phyloP scores from a whole-genome alignment of 2,888 invertebrate species.

The Agrilus mali region DNA sequence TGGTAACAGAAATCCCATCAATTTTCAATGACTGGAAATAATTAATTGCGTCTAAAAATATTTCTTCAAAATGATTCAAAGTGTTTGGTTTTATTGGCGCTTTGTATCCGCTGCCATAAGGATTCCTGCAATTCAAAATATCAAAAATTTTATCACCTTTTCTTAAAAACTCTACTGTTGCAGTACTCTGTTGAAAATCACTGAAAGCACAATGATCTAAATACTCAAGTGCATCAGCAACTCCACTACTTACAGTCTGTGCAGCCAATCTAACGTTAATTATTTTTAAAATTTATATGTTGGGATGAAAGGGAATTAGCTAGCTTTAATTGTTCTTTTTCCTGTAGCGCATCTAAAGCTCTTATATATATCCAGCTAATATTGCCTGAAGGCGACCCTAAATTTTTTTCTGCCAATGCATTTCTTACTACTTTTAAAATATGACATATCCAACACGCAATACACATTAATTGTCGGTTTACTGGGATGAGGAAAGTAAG shows the following conservation, averaged over 20 bases:
- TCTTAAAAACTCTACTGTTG: constrained; percentile 15
- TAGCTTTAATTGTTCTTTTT: constrained; percentile 11
- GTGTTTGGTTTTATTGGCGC: constrained; percentile 9
- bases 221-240: constrained; percentile 13
- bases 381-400: constrained; percentile 6
- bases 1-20: constrained; percentile 5
- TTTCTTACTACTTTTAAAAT: no score
- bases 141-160: constrained; percentile 14
- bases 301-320: constrained; percentile 13
- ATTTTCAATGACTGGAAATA: constrained; percentile 9
- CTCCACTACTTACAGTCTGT: constrained; percentile 12
- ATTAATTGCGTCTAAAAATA: constrained; percentile 7
- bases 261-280: constrained; percentile 16
- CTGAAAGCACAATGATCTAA: no score
- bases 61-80: constrained; percentile 8
- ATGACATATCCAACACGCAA: no score
- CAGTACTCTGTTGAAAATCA: constrained; percentile 9
- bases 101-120: constrained; percentile 15
- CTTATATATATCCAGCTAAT: constrained; percentile 9
- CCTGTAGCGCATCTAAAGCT: constrained; percentile 11
- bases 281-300: constrained; percentile 14
- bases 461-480: no score
- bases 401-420: no score
- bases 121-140: constrained; percentile 14
- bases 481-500: no score